Evolutionary conservation across 2,888 invertebrate species (phyloP).

Genomic region (Idaea straminata): DNA sequence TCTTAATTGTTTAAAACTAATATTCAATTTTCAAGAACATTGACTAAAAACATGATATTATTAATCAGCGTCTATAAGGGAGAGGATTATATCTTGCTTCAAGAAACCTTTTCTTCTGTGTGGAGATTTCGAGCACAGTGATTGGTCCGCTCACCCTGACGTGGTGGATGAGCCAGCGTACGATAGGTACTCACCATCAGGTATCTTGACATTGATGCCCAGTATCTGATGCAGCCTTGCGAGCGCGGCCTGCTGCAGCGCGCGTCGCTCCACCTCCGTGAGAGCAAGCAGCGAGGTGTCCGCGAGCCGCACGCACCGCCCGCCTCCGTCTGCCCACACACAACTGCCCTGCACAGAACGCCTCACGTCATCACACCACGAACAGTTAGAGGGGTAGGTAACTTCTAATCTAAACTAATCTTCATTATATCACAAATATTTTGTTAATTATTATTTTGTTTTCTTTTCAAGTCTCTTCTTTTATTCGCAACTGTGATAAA

Average conservation of each 20-base stretch:
- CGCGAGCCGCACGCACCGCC: constrained; percentile 85
- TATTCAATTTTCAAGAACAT: no score
- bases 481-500: no score
- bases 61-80: no score
- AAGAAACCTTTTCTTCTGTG: no score
- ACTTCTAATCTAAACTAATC: no score
- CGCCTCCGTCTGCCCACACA: constrained; percentile 87
- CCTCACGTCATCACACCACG: constrained; percentile 71
- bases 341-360: constrained; percentile 86
- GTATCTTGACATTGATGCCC: constrained; percentile 88
- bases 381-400: constrained; percentile 8
- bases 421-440: no score
- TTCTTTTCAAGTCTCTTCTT: no score
- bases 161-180: background rate
- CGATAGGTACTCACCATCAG: constrained; percentile 83
- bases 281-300: constrained; percentile 86
- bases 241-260: constrained; percentile 91
- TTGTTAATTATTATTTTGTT: no score
- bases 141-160: no score
- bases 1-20: background rate
- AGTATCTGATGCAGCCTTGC: constrained; percentile 92
- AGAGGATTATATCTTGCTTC: no score
- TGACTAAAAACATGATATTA: no score
- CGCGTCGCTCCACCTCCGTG: constrained; percentile 88
- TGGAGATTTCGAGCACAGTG: no score